Conservation (phyloP, 2,888 invertebrate species). For the Dysmachus trigonus region DNA sequence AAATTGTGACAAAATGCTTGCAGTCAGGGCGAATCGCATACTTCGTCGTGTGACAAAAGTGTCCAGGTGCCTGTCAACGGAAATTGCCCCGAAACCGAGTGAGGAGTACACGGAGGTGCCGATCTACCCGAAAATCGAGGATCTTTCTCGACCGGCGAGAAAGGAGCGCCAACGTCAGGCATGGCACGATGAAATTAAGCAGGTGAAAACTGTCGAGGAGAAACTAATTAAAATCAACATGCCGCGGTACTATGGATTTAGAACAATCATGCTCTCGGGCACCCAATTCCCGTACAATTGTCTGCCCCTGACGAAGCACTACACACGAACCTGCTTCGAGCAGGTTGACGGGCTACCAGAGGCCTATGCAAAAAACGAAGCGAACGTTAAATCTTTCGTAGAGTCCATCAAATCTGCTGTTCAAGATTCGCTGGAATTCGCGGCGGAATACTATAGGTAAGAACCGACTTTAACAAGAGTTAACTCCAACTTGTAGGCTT, state of each 20-base stretch:
- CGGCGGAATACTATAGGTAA: conserved; percentile 70
- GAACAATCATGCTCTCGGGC: conserved; percentile 71
- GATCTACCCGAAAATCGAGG: conserved; percentile 72
- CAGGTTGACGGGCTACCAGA: conserved; percentile 70
- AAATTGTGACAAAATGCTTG: conserved; percentile 7
- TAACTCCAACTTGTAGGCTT: not conserved
- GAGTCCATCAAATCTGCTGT: conserved; percentile 69
- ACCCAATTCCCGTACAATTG: conserved; percentile 72
- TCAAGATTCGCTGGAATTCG: conserved; percentile 73
- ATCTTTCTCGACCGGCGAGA: conserved; percentile 67
- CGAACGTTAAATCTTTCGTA: conserved; percentile 65
- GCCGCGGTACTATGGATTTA: conserved; percentile 83
- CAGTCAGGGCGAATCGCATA: conserved; percentile 4
- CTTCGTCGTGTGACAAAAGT: not conserved
- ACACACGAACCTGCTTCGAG: conserved; percentile 81
- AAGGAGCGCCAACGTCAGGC: conserved; percentile 65
- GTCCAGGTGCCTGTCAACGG: conserved; percentile 23
- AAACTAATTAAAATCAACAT: conserved; percentile 85
- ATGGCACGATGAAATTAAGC: conserved; percentile 70
- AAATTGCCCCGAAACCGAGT: not conserved
- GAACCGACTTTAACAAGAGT: not conserved
- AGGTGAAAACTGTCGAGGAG: conserved; percentile 79
- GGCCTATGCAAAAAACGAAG: conserved; percentile 65
- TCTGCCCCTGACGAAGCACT: conserved; percentile 75
- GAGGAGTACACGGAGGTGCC: conserved; percentile 29